Conservation (phyloP, 35 echinoderm and acorn worm species). For the Apostichopus parvimensis region DNA sequence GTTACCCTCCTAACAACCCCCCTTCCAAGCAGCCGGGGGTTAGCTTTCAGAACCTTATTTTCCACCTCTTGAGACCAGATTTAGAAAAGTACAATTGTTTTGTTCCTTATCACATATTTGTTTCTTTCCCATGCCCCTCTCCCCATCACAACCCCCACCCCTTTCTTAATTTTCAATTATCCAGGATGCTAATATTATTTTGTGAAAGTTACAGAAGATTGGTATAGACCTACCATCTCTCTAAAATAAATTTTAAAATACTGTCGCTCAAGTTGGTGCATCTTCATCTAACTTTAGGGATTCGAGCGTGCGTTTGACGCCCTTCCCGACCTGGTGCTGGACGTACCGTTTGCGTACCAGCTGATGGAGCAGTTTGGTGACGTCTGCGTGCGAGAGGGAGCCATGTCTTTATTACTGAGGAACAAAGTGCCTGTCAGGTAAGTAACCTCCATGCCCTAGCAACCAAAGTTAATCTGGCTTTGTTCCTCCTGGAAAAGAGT, state of each 20-base stretch:
- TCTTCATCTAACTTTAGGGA: slow-evolving; percentile 61
- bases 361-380: slow-evolving; percentile 90
- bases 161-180: no score
- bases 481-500: background rate
- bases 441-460: background rate
- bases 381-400: slow-evolving; percentile 62
- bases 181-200: no score
- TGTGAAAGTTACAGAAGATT: no score
- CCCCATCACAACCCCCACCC: no score
- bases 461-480: slow-evolving; percentile 43
- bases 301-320: slow-evolving; percentile 85
- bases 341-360: slow-evolving; percentile 89
- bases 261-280: background rate
- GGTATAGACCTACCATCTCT: no score
- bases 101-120: no score
- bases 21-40: no score
- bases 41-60: no score
- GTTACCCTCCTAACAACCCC: background rate
- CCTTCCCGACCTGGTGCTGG: slow-evolving; percentile 86
- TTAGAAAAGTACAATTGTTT: no score
- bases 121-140: no score
- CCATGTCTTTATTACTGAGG: slow-evolving; percentile 70
- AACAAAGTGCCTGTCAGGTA: slow-evolving; percentile 73
- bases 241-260: no score
- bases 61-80: no score